Base-by-base conservation (phyloP, 2,113 vertebrate genomes). In the Melanotaenia duboulayi region DNA sequence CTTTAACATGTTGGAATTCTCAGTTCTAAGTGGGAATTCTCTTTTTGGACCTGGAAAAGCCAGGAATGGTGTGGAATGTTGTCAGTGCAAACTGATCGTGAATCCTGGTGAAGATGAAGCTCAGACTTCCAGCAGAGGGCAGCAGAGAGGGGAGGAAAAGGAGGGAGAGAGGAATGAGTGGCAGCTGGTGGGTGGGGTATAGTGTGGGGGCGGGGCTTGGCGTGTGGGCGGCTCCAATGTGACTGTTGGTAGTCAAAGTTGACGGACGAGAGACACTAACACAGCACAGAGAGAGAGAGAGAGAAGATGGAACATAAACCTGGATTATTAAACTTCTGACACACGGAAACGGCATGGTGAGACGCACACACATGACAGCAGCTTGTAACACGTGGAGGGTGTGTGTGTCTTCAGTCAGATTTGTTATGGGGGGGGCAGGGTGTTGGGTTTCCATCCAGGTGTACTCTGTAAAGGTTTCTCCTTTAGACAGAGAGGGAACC, bases 331-430 rank as follows among this genome's bases (percentile, higher is more conserved):
- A 37, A 23, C 56, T 23, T 49, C 46, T 54, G 64, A 24, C 32
- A 81, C 48, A 51, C 60, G 63, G n/a, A 51, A 68, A 60, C 71
- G 85, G 7, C 62, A 94, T 93, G 93, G 93, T 93, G 67, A 85
- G 88, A 65, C 40, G 14, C 40, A 42, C 39, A 42, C 39, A 4
- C 32, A 9, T 35, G 32, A 35, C 8, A 7, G 32, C 8, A 5
- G 8, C 32, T 35, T 7, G 5, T 35, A 35, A 9, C 32, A 9
- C 8, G 8, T 35, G 56, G 60, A 51, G 60, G 11, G 35, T 46
- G 22, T 20, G 39, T 72, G 57, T 59, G 42, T 66, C 24, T 42
- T 39, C 10, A 10, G 19, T 0, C 32, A 11, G 20, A 25, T 40
- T 17, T 51, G 44, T 42, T 20, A 28, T n/a, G 72, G 77, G 64